Evolutionary conservation across 2,888 invertebrate species (phyloP), one percentile per base, ranked within the genome.

Genomic region (Brassicogethes aeneus): DNA sequence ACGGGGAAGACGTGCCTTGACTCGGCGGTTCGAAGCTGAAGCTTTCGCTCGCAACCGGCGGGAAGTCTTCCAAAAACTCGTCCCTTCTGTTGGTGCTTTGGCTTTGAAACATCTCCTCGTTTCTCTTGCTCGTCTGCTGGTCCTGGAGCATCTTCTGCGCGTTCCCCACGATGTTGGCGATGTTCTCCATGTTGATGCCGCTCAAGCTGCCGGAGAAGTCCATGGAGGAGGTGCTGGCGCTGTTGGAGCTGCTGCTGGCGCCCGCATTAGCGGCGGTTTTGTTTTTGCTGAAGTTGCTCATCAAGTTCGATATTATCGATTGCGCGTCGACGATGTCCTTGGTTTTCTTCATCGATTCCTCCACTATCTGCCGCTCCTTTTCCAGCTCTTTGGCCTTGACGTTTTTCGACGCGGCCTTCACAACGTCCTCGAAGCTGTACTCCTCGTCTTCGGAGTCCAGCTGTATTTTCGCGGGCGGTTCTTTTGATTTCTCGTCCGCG

Each of bases 391-490:
- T 75, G 44, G 80, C 80, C 48, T 74, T 79, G 0, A 86, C 79
- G 58, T 85, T 86, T 55, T 80, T 78, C 1, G 80, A 80, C 0
- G 82, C 86, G 0, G 83, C 83, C 61, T 83, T 79, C 53, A 85
- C 83, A 33, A 86, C 84, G 62, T 89, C 89, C 51, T 87, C 86
- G 47, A 83, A 85, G n/a, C 81, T 78, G 53, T 89, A 89, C 57
- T 88, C 87, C 53, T 87, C 87, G 42, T 84, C 85, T 49, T 83
- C 76, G n/a, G 77, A 73, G 43, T 78, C 75, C 16, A 77, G 61
- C 42, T 55, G 50, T 14, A 53, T 50, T 35, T 63, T 66, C 13
- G 60, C 58, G 1, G 68, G 64, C 1, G 59, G 54, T 1, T 61
- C 59, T 2, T 62, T 59, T 3, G 53, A 52, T 41, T 42, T 42